Conservation (phyloP, 2,797 vertebrate species). For the Hippocampus kuda region DNA sequence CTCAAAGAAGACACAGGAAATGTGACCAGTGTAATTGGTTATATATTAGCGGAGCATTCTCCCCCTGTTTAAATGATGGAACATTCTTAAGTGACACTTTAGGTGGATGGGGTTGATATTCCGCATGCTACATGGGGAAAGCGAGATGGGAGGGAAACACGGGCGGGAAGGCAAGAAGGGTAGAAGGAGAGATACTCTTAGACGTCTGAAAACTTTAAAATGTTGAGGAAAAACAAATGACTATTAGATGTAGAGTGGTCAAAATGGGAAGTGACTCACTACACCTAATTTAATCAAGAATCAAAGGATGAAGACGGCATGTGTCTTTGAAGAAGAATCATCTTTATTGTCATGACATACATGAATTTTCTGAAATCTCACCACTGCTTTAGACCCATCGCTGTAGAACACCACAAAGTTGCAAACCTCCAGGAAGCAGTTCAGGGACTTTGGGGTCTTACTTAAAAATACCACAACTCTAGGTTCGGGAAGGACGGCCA, state of each 20-base stretch:
- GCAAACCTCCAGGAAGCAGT: too few relatives aligned
- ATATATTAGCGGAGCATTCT: constrained; percentile 67
- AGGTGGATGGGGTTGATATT: constrained; percentile 49
- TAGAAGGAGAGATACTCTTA: background rate
- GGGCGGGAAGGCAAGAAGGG: background rate
- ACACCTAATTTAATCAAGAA: too few relatives aligned
- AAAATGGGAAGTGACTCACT: too few relatives aligned
- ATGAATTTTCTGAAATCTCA: background rate
- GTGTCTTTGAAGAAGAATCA: background rate
- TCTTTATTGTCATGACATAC: background rate
- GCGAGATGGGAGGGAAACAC: constrained; percentile 6
- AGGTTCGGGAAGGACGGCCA: too few relatives aligned
- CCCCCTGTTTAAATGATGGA: constrained; percentile 62
- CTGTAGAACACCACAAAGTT: too few relatives aligned
- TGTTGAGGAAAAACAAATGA: background rate
- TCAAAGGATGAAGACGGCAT: too few relatives aligned
- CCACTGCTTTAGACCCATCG: too few relatives aligned
- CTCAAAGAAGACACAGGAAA: constrained; percentile 75
- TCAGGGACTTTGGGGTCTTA: too few relatives aligned
- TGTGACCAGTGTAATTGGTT: constrained; percentile 76
- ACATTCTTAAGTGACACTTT: constrained; percentile 67
- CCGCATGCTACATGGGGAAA: background rate
- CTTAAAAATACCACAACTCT: too few relatives aligned
- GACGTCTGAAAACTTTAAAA: background rate
- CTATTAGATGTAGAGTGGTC: background rate